Conservation (phyloP, 2,888 invertebrate species). For the Cylloceria caligata region DNA sequence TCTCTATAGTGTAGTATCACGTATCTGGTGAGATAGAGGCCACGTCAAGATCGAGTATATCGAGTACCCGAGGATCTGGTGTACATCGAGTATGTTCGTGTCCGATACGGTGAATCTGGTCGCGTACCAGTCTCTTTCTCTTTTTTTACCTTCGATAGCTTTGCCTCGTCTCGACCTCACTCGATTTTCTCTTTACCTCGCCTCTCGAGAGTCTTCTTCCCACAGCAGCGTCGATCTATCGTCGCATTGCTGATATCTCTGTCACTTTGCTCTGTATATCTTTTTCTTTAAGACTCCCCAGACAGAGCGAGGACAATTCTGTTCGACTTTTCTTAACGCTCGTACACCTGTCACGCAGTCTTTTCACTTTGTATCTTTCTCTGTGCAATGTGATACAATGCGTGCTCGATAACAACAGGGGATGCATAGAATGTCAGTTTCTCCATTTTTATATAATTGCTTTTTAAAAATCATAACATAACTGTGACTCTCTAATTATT, state of each 20-base stretch:
- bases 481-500: not conserved
- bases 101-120: conserved; percentile 61
- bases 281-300: conserved; percentile 27
- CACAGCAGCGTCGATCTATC: conserved; percentile 43
- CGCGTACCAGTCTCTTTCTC: conserved; percentile 54
- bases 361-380: conserved; percentile 39
- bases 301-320: conserved; percentile 38
- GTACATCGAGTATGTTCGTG: conserved; percentile 31
- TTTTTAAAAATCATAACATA: conserved; percentile 4
- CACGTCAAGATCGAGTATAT: conserved; percentile 44
- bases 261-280: conserved; percentile 43
- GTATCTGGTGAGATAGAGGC: conserved; percentile 18
- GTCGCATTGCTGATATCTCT: conserved; percentile 57
- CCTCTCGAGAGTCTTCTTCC: conserved; percentile 40
- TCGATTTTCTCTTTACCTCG: conserved; percentile 57
- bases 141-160: conserved; percentile 7
- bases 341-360: conserved; percentile 50
- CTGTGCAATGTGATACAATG: conserved; percentile 28
- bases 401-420: conserved; percentile 19
- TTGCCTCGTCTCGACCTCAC: conserved; percentile 24
- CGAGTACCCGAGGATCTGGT: conserved; percentile 36
- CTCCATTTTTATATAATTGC: not conserved
- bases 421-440: conserved; percentile 4
- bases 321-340: conserved; percentile 47
- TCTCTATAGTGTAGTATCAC: conserved; percentile 31